Evolutionary conservation across 1,140 invertebrate genomes (phyloP), one percentile per base, ranked within the genome.

Genomic region (Melanaphis sacchari): DNA sequence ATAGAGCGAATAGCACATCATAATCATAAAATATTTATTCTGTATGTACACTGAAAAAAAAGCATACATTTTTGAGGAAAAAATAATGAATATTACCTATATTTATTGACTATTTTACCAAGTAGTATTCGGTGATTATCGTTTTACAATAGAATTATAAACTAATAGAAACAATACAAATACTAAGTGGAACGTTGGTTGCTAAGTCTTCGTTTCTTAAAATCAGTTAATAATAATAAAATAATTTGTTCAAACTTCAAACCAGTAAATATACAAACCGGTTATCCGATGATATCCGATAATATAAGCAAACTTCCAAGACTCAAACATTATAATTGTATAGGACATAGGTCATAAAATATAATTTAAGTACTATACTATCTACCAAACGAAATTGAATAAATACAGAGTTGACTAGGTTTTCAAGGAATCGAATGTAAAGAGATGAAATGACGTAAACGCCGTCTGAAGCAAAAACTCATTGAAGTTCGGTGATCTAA

Each of bases 291-390:
- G n/a, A 76, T 76, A 18, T n/a, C 59, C 31, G 15, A 76, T n/a
- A 76, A 76, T 76, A 52, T 52, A 15, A 18, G 11, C 36, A 76
- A 66, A 11, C 15, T n/a, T n/a, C n/a, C n/a, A 76, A 76, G 59
- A 76, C 59, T 36, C n/a, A n/a, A 18, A 76, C 59, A 76, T n/a
- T 76, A 76, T n/a, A 76, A 76, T 76, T 76, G 31, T 76, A 76
- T 76, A 76, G 59, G 59, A n/a, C n/a, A n/a, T 76, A 76, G 59
- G 59, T 76, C n/a, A n/a, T 76, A 76, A 76, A 76, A 76, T 76
- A 76, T 76, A 76, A 76, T 76, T 15, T 76, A 76, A 76, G 59
- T 76, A n/a, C 15, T 76, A 18, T n/a, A n/a, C 59, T n/a, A 76
- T n/a, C 59, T 36, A 76, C 31, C 11, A 18, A n/a, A 76, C 59